A percentile compares a stretch with the other conserved stretches of the same genome.
Evolutionary conservation across 2,113 vertebrate species (phyloP).

Genomic region (Istiophorus platypterus): DNA sequence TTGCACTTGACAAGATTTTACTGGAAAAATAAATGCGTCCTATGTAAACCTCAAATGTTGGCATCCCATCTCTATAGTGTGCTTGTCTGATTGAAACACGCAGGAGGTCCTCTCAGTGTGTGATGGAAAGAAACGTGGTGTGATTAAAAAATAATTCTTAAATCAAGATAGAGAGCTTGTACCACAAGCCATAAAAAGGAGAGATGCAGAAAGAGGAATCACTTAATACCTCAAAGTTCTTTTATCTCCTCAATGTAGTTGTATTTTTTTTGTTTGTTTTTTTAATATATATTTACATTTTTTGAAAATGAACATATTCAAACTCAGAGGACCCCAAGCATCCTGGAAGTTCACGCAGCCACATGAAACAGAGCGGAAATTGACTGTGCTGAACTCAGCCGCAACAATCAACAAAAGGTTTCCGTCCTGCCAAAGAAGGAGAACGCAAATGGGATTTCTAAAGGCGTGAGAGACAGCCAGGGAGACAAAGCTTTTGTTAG

Average conservation of each 20-base stretch:
- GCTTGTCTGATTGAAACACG: neutral
- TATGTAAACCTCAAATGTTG: constrained; percentile 19
- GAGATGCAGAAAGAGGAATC: neutral
- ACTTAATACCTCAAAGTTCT: neutral
- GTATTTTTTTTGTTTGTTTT: neutral
- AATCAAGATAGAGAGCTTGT: neutral
- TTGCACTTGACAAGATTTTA: constrained; percentile 21
- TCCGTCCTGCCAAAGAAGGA: constrained; percentile 34
- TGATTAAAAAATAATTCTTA: neutral
- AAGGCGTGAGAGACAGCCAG: neutral
- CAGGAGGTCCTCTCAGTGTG: neutral
- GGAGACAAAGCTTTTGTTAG: constrained; percentile 26
- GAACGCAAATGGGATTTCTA: constrained; percentile 46
- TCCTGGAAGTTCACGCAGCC: neutral
- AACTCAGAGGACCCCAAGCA: constrained; percentile 21
- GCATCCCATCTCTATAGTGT: neutral
- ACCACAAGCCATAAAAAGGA: neutral
- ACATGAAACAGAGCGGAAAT: constrained; percentile 38
- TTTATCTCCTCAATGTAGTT: neutral
- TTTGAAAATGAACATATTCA: constrained; percentile 15
- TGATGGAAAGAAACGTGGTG: neutral
- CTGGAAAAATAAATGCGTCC: neutral
- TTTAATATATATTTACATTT: neutral
- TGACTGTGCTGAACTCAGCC: constrained; percentile 54
- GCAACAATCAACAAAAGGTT: neutral